phyloP scores from a whole-genome alignment of 2,888 invertebrate genomes.

The Drosophila setosimentum region DNA sequence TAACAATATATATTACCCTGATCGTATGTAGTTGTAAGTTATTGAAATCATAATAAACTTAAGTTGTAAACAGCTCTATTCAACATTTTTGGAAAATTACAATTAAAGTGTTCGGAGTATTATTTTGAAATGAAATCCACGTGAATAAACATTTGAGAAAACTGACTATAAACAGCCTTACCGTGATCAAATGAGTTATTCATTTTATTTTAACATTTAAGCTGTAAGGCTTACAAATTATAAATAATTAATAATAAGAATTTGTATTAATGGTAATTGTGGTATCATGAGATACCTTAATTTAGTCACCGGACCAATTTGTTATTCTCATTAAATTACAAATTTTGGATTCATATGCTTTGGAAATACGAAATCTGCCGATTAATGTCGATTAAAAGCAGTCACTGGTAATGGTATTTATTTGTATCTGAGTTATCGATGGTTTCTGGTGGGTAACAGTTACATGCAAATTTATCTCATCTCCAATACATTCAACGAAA shows the following conservation, averaged over 20 bases:
- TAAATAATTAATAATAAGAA: neutral
- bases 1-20: constrained; percentile 54
- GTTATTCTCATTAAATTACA: neutral
- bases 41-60: constrained; percentile 74
- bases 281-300: neutral
- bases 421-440: constrained; percentile 16
- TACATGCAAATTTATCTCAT: neutral
- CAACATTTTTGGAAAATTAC: constrained; percentile 36
- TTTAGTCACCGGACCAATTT: neutral
- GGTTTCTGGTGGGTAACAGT: neutral
- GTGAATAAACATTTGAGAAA: constrained; percentile 25
- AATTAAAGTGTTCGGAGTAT: constrained; percentile 37
- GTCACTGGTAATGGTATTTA: neutral
- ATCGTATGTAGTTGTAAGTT: constrained; percentile 73
- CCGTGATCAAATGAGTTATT: neutral
- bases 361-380: neutral
- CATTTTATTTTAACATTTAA: neutral
- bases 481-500: constrained; percentile 22
- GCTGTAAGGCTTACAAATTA: neutral
- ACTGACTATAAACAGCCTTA: constrained; percentile 6
- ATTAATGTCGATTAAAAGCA: neutral
- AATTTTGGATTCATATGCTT: neutral
- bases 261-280: neutral
- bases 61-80: constrained; percentile 71
- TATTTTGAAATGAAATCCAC: constrained; percentile 27